A percentile compares a stretch with the other conserved stretches of the same genome.
Conservation (phyloP, 2,113 vertebrate genomes). For the Meleagris gallopavo region DNA sequence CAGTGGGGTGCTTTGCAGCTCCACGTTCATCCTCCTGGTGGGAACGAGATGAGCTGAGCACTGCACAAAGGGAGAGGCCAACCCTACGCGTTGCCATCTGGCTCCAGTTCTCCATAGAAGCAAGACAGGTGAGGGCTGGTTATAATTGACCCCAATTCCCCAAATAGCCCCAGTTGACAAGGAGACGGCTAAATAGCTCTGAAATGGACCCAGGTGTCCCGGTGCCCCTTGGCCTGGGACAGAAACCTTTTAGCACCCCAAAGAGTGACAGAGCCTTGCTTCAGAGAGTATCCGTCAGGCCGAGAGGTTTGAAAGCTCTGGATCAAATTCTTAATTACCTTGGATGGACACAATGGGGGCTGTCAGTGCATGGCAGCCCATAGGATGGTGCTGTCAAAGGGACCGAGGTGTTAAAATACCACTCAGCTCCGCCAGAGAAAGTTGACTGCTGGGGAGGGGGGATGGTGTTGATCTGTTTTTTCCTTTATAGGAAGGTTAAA, state of each 20-base stretch:
- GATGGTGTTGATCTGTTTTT: background rate
- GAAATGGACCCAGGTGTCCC: conserved; percentile 17
- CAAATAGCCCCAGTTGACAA: conserved; percentile 87
- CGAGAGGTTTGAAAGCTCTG: background rate
- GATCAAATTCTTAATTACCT: background rate
- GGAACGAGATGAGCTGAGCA: background rate
- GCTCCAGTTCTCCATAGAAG: conserved; percentile 52
- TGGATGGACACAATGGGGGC: background rate
- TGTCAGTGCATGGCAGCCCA: background rate
- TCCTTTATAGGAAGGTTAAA: background rate
- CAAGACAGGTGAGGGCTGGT: conserved; percentile 50
- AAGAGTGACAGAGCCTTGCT: background rate
- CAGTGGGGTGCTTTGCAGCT: background rate
- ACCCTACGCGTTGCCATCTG: conserved; percentile 73
- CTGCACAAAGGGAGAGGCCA: background rate
- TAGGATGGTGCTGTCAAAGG: background rate
- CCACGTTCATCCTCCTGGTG: background rate
- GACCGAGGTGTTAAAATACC: background rate
- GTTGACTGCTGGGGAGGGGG: background rate
- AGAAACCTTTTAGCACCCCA: conserved; percentile 32
- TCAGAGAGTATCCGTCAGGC: background rate
- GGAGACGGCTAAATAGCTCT: conserved; percentile 70
- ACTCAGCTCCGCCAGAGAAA: background rate
- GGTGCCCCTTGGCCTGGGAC: conserved; percentile 13
- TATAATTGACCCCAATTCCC: conserved; percentile 89